A percentile compares a stretch with the other conserved stretches of the same genome.
Evolutionary conservation across 2,113 vertebrate species (phyloP).

Genomic region (Laterallus jamaicensis): DNA sequence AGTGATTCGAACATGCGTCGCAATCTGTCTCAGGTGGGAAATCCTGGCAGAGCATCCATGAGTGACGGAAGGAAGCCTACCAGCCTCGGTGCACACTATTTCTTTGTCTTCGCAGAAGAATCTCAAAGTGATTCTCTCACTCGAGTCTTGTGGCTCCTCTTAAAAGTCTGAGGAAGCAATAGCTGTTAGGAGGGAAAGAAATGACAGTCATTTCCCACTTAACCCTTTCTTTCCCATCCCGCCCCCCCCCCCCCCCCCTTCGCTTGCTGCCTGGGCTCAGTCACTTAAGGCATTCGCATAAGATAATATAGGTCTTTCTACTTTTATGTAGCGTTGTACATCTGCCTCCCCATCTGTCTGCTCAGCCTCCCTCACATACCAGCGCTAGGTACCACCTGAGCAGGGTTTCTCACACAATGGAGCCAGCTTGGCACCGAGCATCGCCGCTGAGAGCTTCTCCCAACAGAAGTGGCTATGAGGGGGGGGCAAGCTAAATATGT

Average conservation of each 20-base stretch:
- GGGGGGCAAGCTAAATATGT: background rate
- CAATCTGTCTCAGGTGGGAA: conserved; percentile 95
- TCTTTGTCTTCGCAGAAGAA: conserved; percentile 73
- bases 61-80: conserved; percentile 84
- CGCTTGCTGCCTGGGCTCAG: conserved; percentile 12
- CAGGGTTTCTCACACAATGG: conserved; percentile 36
- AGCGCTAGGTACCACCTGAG: conserved; percentile 65
- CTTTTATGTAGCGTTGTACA: conserved; percentile 71
- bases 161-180: conserved; percentile 54
- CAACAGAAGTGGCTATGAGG: background rate
- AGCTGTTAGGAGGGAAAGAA: conserved; percentile 41
- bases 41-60: conserved; percentile 81
- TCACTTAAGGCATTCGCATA: conserved; percentile 35
- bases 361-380: conserved; percentile 41
- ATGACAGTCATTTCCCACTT: conserved; percentile 51
- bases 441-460: conserved; percentile 14
- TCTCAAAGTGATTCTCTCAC: conserved; percentile 53
- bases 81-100: conserved; percentile 63
- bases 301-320: conserved; percentile 70
- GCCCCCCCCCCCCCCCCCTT: background rate
- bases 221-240: conserved; percentile 35
- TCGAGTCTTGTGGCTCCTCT: conserved; percentile 48
- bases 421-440: background rate
- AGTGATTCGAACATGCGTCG: conserved; percentile 87
- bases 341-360: conserved; percentile 81